Evolutionary conservation across 1,140 invertebrate genomes (phyloP), one percentile per base, ranked within the genome.

Genomic region (Thaumetopoea pityocampa): DNA sequence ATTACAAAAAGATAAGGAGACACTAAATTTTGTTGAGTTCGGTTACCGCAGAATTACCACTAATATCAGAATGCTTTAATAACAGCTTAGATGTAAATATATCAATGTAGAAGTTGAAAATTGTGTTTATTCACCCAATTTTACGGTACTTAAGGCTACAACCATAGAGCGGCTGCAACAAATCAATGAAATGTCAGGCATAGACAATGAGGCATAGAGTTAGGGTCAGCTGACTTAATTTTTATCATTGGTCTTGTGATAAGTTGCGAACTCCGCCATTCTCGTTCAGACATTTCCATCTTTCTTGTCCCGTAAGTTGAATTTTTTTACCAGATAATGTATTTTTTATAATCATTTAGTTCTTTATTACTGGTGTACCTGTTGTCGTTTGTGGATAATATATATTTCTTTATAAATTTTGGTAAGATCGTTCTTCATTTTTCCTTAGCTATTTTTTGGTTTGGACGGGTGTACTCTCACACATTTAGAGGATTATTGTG

Each of bases 231-330:
- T 85, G 82, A 85, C 82, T 83, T 65, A 57, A 73, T 40, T 81
- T 82, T 82, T 82, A 85, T 84, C 83, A 76, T 70, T 71, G 74
- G 82, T 84, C 82, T 85, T 85, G 82, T 85, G 82, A 85, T 84
- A 83, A 78, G 69, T 82, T 69, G 68, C 69, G 54, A 57, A 70
- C 70, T 79, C 82, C 83, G 80, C 83, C 83, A 85, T 85, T 85
- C 83, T 79, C 64, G 62, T 73, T 67, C 74, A 68, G 78, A 65
- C 71, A 83, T 79, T 79, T 78, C 73, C 67, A 68, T 74, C 79
- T 76, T 71, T 72, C 61, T 68, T 66, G 67, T 79, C 78, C 58
- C 53, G 79, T 81, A 76, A 82, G 73, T 80, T 72, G 42, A 62
- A 59, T 74, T 78, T 69, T 62, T 49, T 60, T 60, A 61, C 61